Evolutionary conservation across 1,140 invertebrate genomes (phyloP).

Genomic region (Brevipalpus yothersi): DNA sequence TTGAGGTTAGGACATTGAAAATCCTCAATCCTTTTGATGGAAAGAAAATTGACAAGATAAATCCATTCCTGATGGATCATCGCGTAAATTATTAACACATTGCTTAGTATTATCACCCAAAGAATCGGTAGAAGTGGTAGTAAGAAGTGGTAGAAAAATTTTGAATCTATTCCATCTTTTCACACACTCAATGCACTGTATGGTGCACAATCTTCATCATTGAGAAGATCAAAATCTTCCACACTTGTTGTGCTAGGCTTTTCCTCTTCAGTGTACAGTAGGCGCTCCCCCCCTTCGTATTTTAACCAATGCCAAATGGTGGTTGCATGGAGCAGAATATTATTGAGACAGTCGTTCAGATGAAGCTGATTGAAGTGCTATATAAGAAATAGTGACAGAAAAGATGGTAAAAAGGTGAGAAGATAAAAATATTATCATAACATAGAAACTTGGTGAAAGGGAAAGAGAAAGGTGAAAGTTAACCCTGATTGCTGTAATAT

Average conservation of each 20-base stretch:
- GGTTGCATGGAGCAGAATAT: conserved; percentile 5
- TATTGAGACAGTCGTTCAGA: conserved; percentile 2
- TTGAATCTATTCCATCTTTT: background rate
- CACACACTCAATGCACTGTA: background rate
- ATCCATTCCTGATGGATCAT: too few relatives aligned
- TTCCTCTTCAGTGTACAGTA: conserved; percentile 2
- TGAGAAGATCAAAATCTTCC: conserved; percentile 4
- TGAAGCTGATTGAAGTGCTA: conserved; percentile 10
- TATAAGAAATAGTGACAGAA: background rate
- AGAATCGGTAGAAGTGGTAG: background rate
- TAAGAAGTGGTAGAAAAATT: background rate
- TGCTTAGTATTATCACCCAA: background rate
- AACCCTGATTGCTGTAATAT: background rate
- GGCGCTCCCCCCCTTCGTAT: conserved; percentile 3
- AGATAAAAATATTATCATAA: background rate
- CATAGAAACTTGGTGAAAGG: background rate
- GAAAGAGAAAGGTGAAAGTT: background rate
- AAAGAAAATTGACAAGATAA: background rate
- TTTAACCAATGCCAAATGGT: conserved; percentile 9
- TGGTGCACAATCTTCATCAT: background rate
- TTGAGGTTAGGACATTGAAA: background rate
- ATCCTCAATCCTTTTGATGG: background rate
- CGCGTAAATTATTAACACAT: background rate
- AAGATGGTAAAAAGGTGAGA: background rate
- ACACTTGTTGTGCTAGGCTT: background rate